These are phyloP conservation scores for Cephus cinctus DNA, from an alignment of 1,140 invertebrate genomes.

Conservation along the genomic window DNA sequence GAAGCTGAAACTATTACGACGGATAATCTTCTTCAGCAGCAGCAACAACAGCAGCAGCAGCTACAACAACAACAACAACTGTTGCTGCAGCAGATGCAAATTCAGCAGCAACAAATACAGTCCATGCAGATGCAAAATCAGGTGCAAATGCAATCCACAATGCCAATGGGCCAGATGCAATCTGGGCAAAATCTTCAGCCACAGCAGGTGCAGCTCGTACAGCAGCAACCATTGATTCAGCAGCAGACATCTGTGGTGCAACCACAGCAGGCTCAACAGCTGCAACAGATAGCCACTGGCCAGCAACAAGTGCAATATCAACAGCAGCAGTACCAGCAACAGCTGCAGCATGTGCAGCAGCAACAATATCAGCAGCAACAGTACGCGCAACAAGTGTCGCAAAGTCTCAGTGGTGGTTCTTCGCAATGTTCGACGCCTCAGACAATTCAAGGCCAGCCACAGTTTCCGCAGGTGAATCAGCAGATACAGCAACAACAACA, in stretches of 20 bases:
- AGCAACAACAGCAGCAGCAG: slow-evolving; percentile 53
- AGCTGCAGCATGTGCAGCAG: no score
- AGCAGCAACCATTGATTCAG: slow-evolving; percentile 46
- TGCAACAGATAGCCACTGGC: slow-evolving; percentile 58
- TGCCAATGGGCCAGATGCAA: slow-evolving; percentile 21
- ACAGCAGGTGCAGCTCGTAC: slow-evolving; percentile 48
- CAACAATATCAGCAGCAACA: slow-evolving; percentile 48
- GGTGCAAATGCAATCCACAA: slow-evolving; percentile 30
- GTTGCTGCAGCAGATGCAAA: slow-evolving; percentile 57
- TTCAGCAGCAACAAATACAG: slow-evolving; percentile 57
- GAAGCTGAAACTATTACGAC: slow-evolving; percentile 44
- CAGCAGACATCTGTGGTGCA: slow-evolving; percentile 63
- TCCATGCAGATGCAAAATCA: slow-evolving; percentile 42
- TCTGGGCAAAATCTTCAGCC: slow-evolving; percentile 47
- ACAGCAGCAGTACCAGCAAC: slow-evolving; percentile 48
- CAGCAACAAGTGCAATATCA: slow-evolving; percentile 47
- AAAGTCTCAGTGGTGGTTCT: slow-evolving; percentile 35
- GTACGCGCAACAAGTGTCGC: slow-evolving; percentile 18
- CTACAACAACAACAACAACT: slow-evolving; percentile 59
- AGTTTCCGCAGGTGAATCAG: slow-evolving; percentile 55
- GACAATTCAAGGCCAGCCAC: slow-evolving; percentile 48
- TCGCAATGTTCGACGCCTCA: slow-evolving; percentile 62
- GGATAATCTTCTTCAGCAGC: slow-evolving; percentile 41
- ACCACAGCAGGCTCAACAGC: slow-evolving; percentile 58
- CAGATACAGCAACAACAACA: slow-evolving; percentile 54